Conservation (phyloP, 2,797 vertebrate genomes). For the Cryptoblepharus egeriae region DNA sequence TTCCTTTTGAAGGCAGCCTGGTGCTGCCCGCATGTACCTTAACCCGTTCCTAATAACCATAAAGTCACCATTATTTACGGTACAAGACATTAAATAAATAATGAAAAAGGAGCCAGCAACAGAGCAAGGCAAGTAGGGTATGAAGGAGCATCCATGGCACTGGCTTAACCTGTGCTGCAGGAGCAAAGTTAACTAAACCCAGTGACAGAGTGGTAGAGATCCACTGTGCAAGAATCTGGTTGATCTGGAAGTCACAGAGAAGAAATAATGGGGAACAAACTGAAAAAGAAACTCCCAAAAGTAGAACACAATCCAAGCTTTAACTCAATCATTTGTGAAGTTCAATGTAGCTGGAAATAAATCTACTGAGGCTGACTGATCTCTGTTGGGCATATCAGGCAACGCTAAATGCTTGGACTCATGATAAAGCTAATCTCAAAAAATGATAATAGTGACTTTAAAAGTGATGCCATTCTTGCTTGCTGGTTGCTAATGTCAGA, state of each 20-base stretch:
- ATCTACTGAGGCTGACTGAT: conserved; percentile 21
- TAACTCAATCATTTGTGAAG: background rate
- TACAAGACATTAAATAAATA: conserved; percentile 99
- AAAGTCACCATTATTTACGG: conserved; percentile 99
- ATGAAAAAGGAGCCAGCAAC: conserved; percentile 79
- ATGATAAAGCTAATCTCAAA: background rate
- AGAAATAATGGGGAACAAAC: conserved; percentile 35
- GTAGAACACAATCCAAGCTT: background rate
- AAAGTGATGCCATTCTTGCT: background rate
- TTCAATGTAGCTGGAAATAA: conserved; percentile 21
- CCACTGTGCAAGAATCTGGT: background rate
- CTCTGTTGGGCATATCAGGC: background rate
- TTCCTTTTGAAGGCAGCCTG: conserved; percentile 91
- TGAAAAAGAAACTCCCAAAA: conserved; percentile 22
- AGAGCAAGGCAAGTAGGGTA: conserved; percentile 71
- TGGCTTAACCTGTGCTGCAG: conserved; percentile 64
- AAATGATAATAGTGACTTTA: background rate
- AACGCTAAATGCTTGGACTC: background rate
- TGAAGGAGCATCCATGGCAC: conserved; percentile 65
- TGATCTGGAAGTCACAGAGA: background rate
- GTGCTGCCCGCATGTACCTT: conserved; percentile 92
- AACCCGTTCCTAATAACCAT: conserved; percentile 99
- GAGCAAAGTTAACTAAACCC: conserved; percentile 32
- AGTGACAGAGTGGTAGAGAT: background rate
- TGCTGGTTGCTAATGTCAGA: background rate